Base-by-base conservation (phyloP, 2,113 vertebrate species). In the Triplophysa rosa region DNA sequence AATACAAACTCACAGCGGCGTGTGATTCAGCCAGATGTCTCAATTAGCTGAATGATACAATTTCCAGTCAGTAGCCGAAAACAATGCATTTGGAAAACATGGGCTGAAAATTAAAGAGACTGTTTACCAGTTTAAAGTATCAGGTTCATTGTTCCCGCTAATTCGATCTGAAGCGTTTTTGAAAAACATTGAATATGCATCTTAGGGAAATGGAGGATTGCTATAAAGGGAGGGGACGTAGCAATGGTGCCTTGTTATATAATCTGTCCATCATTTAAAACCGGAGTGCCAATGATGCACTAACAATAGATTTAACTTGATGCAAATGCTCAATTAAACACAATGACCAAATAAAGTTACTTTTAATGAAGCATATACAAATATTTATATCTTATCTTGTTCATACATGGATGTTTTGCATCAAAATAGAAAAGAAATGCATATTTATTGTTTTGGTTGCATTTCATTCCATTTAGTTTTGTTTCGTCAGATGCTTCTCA, bases 21-120 rank as follows among this genome's bases (percentile, higher is more conserved):
- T 74, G 58, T 74, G 71, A 74, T 74, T 74, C 56, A 62, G 56
- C 72, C 72, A 74, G 72, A 74, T 74, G 72, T 74, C 59, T 74
- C 72, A 62, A 74, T 74, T 63, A 63, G 5, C 59, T 13, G 40
- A 74, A 63, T 47, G 58, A 63, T 61, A 49, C 72, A 17, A 74
- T 49, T 74, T 74, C 59, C 72, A 62, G 72, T 74, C 40, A 74
- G 58, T 63, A 47, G 58, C 58, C 14, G 29, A 75, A 65, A 77
- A 65, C 45, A 65, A 33, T 77, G 59, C 74, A 54, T 64, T 77
- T 77, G 24, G 45, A 77, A 77, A 77, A 37, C 74, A 65, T 74
- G 72, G 72, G 59, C 59, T 61, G 72, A 74, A 74, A 74, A 63
- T 63, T 29, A 74, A 65, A 77, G 74, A 37, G 74, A 26, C 62